Base-by-base conservation (phyloP, 1,140 invertebrate species). In the Cotesia glomerata region DNA sequence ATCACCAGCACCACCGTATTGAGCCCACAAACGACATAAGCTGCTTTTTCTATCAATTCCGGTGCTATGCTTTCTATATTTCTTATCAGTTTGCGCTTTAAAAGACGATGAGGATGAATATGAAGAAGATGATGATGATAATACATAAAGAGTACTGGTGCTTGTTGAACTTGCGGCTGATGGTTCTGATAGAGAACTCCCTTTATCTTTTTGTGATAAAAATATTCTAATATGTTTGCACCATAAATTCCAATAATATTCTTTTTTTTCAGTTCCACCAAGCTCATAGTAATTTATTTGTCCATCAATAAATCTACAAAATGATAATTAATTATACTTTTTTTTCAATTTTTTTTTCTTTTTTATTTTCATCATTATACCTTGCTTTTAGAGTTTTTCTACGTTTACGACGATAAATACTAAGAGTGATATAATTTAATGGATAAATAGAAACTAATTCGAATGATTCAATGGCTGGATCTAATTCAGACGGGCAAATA, bases 391-490 rank as follows among this genome's bases (percentile, higher is more conserved):
- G 66, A 3, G 88, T 86, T 78, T 88, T 86, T 54, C 88, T 80
- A 45, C 77, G 82, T 72, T 84, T 87, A 66, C 85, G 82, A 64
- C 87, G 85, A 78, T 90, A 91, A n/a, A 91, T 78, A 72, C 87
- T 89, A 16, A 92, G 78, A 76, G 83, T 88, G 0, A 91, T 81
- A 26, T 83, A 88, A 52, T 90, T 87, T 13, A 91, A 76, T 7
- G 90, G 90, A 80, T 89, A 89, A 32, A 91, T 76, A 0, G 88
- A 89, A n/a, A 90, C 79, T 5, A 91, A 79, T 79, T 91, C 89
- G 63, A 91, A 88, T 8, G 81, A 88, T 79, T 90, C 89, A 56
- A 89, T 88, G 66, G 88, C 88, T 2, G 88, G 86, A 80, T 91
- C 90, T 4, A 88, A 66, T 7, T 77, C 80, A 16, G 77, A 78